Evolutionary conservation across 2,113 vertebrate genomes (phyloP), one percentile per base, ranked within the genome.

Genomic region (Vulpes ferrilata): DNA sequence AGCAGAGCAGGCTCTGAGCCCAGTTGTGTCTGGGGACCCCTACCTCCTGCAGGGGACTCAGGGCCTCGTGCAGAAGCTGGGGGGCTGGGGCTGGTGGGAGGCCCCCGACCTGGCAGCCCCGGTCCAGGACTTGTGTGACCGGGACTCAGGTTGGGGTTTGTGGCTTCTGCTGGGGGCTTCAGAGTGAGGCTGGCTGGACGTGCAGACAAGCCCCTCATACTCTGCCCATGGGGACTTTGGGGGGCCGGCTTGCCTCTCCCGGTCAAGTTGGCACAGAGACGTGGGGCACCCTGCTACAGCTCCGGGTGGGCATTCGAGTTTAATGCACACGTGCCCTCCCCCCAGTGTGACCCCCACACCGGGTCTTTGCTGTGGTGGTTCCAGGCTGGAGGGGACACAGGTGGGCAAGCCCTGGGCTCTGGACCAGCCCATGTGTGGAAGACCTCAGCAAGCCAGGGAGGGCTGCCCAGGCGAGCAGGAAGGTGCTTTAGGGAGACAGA

Each of bases 21-120:
- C 67, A 0, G 6, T 32, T 0, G 0, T 32, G 11, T 59, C 10
- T 38, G 0, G 62, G 4, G 7, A 1, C 53, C 62, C 38, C 1
- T 0, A 27, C 8, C 23, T 17, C 25, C 53, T 7, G 3, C 2
- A 1, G 59, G 55, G 43, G 38, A 22, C 11, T 69, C 4, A 3
- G 27, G 57, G 25, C 23, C 32, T 35, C 67, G 20, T 0, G 23
- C 2, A 16, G 67, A 15, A 32, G 6, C 3, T 0, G 4, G 9
- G 92, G 64, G 23, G 9, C 17, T 19, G 65, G 23, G 35, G 38
- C 57, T 35, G 20, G 12, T 11, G 65, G 55, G 62, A 59, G 23
- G 15, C 11, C 43, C 43, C 80, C 17, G 73, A 13, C 38, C 23
- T 12, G 2, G 2, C 1, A 27, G n/a, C 27, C 12, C 25, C 10